phyloP scores from a whole-genome alignment of 2,888 invertebrate species.

The Tinea trinotella region DNA sequence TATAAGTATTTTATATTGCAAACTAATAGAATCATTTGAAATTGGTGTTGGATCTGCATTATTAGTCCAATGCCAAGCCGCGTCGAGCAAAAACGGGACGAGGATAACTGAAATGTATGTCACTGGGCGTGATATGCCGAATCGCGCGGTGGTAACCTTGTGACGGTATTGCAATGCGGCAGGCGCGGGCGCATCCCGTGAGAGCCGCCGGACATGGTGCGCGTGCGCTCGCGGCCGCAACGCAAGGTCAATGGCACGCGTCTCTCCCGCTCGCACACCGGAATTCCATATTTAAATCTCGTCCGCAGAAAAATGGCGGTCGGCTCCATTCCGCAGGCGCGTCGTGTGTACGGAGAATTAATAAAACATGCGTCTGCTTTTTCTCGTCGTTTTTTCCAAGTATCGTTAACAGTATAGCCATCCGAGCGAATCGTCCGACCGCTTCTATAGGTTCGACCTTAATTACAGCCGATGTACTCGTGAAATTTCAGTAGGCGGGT shows the following conservation, averaged over 20 bases:
- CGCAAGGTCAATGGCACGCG: constrained; percentile 70
- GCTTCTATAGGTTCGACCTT: constrained; percentile 14
- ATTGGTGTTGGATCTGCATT: neutral
- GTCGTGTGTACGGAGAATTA: constrained; percentile 64
- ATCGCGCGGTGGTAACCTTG: neutral
- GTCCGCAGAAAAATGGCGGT: constrained; percentile 72
- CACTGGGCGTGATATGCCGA: neutral
- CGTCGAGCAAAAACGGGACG: neutral
- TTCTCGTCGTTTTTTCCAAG: constrained; percentile 55
- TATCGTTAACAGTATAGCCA: constrained; percentile 46
- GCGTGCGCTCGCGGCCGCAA: constrained; percentile 56
- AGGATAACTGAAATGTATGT: constrained; percentile 1
- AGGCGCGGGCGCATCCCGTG: constrained; percentile 1
- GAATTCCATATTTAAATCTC: constrained; percentile 74
- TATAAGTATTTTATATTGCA: too few species aligned
- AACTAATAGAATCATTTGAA: too few species aligned
- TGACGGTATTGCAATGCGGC: constrained; percentile 1
- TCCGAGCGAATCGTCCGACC: constrained; percentile 19
- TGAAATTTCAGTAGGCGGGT: constrained; percentile 16
- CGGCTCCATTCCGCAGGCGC: constrained; percentile 57
- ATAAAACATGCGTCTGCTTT: constrained; percentile 64
- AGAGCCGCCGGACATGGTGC: constrained; percentile 34
- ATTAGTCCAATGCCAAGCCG: neutral
- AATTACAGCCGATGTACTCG: constrained; percentile 16
- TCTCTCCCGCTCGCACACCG: constrained; percentile 70